Evolutionary conservation across 1,140 invertebrate species (phyloP).

Genomic region (Drosophila funebris): DNA sequence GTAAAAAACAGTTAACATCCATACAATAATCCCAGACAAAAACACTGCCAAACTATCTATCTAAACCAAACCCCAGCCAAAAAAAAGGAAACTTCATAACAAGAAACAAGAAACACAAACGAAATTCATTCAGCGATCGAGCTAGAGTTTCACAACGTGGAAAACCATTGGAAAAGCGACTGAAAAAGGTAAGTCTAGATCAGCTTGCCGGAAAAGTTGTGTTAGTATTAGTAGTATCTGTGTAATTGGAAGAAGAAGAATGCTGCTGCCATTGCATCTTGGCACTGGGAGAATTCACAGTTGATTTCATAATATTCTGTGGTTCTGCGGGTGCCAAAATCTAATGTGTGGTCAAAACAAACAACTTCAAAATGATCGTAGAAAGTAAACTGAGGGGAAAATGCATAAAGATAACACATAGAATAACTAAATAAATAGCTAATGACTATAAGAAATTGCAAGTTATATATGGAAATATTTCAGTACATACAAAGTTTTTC

Average conservation of each 20-base stretch:
- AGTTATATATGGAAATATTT: too few species aligned
- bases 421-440: too few species aligned
- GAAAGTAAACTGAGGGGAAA: neutral
- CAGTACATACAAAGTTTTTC: too few species aligned
- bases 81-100: neutral
- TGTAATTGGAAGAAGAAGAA: neutral
- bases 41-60: constrained; percentile 9
- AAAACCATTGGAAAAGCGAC: neutral
- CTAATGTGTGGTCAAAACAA: constrained; percentile 37
- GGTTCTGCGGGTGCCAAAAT: constrained; percentile 84
- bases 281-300: constrained; percentile 84
- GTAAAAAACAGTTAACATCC: constrained; percentile 17
- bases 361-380: neutral
- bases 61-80: too few species aligned
- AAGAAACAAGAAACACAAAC: neutral
- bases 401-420: too few species aligned
- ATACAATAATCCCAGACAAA: neutral
- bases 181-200: constrained; percentile 25
- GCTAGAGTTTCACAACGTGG: neutral
- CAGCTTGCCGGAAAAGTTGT: neutral
- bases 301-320: constrained; percentile 75
- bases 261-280: constrained; percentile 61
- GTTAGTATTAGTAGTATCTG: neutral
- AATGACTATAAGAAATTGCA: too few species aligned
- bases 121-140: neutral